Base-by-base conservation (phyloP, 2,113 vertebrate species). In the Steatornis caripensis region DNA sequence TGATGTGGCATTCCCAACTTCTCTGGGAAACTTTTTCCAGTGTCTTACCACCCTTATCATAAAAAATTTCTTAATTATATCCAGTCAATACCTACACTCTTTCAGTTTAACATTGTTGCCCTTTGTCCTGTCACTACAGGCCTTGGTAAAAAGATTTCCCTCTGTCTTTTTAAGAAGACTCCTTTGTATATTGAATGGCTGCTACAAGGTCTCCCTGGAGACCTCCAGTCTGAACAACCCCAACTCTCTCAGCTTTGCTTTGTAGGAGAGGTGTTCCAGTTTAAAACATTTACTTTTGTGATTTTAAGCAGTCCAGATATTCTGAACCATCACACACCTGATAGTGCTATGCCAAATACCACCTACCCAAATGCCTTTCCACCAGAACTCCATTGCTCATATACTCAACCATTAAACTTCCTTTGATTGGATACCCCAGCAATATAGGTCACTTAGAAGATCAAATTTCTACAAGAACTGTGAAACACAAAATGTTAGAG, bases 371-470 rank as follows among this genome's bases (percentile, higher is more conserved):
- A 36, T 53, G 20, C 46, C 39, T 81, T 70, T 57, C 49, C 32
- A 27, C n/a, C 27, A 7, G 0, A 5, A 39, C 5, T 77, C 46
- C 26, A 9, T 20, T 84, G 58, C 29, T 84, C 3, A 0, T 3
- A 15, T 36, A 55, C 37, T 10, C 17, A 75, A 9, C 26, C 3
- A 32, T 34, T 89, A 84, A 37, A 49, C 29, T 34, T 53, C 24
- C 43, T 69, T 80, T 60, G 30, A 29, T 17, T 84, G 30, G 65
- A 84, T 64, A 15, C 19, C 8, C 6, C 41, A 65, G 36, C 15
- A 84, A 43, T 36, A 22, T 0, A 57, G 41, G 49, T 53, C 24
- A 66, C 19, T 43, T 55, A 65, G 36, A 72, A 76, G 24, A 60
- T 39, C 20, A 80, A 6, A 45, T 61, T 87, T 62, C 41, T 68